These are phyloP conservation scores for Aquatica leii DNA, from an alignment of 2,888 invertebrate genomes.

Conservation along the genomic window DNA sequence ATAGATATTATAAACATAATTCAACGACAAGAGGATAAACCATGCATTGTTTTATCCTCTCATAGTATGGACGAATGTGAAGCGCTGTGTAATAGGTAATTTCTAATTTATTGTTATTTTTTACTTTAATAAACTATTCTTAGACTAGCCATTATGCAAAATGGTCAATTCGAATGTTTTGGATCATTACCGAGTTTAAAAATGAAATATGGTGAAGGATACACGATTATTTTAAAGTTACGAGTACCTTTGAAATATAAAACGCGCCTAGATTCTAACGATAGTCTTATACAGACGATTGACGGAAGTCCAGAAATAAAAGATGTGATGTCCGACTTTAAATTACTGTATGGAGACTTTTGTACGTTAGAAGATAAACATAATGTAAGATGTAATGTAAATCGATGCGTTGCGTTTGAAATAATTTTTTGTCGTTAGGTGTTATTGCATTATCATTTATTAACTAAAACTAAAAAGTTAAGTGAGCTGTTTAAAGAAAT, in stretches of 20 bases:
- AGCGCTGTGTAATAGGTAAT: conserved; percentile 69
- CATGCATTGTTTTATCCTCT: conserved; percentile 80
- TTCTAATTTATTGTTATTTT: conserved; percentile 51
- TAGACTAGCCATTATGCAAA: conserved; percentile 83
- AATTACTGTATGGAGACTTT: conserved; percentile 27
- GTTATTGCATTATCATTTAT: conserved; percentile 74
- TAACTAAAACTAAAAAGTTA: conserved; percentile 68
- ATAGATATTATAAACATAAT: conserved; percentile 49
- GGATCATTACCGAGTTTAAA: conserved; percentile 81
- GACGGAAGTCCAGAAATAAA: conserved; percentile 10
- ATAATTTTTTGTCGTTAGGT: conserved; percentile 60
- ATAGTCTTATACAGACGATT: conserved; percentile 14
- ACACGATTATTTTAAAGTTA: conserved; percentile 53
- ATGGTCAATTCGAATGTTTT: conserved; percentile 76
- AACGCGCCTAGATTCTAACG: conserved; percentile 4
- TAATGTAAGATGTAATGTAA: conserved; percentile 49
- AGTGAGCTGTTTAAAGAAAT: conserved; percentile 75
- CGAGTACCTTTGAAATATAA: neutral
- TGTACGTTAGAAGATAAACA: conserved; percentile 53
- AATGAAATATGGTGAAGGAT: conserved; percentile 72
- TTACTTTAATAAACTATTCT: neutral
- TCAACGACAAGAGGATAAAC: conserved; percentile 54
- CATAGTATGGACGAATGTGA: conserved; percentile 91
- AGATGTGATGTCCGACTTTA: conserved; percentile 17
- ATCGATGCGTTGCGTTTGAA: neutral